Conservation (phyloP, 2,888 invertebrate genomes). For the Labia minor region DNA sequence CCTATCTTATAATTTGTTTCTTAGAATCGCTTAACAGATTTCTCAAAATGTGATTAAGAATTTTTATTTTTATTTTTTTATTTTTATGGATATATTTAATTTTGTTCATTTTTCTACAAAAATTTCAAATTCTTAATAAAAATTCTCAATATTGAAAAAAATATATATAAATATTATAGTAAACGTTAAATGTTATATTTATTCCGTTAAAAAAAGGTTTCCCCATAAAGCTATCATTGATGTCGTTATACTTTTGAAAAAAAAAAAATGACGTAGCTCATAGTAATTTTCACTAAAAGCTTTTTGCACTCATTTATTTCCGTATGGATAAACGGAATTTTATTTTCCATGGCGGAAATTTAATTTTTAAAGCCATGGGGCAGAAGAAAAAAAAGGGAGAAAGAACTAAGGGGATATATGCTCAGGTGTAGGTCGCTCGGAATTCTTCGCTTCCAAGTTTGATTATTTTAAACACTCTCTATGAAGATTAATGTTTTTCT, state of each 20-base stretch:
- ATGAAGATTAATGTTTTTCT: not conserved
- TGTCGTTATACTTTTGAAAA: not conserved
- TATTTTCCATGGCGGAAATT: conserved; percentile 8
- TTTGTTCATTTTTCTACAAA: too few species aligned
- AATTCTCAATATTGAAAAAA: too few species aligned
- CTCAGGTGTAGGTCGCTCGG: not conserved
- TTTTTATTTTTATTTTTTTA: too few species aligned
- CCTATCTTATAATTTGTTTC: too few species aligned
- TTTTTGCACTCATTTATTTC: conserved; percentile 13
- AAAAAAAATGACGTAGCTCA: not conserved
- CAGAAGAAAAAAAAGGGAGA: not conserved
- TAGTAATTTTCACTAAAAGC: conserved; percentile 1
- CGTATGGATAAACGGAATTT: conserved; percentile 7
- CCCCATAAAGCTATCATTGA: not conserved
- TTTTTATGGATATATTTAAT: too few species aligned
- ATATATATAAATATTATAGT: too few species aligned
- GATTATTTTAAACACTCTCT: not conserved
- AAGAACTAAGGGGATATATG: not conserved
- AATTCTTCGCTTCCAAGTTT: not conserved
- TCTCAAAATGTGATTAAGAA: too few species aligned
- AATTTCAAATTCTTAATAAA: too few species aligned
- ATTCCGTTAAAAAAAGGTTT: not conserved
- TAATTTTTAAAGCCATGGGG: not conserved
- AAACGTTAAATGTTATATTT: too few species aligned
- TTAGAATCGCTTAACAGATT: too few species aligned